phyloP scores from a whole-genome alignment of 2,888 invertebrate species.

The Autographa pulchrina region DNA sequence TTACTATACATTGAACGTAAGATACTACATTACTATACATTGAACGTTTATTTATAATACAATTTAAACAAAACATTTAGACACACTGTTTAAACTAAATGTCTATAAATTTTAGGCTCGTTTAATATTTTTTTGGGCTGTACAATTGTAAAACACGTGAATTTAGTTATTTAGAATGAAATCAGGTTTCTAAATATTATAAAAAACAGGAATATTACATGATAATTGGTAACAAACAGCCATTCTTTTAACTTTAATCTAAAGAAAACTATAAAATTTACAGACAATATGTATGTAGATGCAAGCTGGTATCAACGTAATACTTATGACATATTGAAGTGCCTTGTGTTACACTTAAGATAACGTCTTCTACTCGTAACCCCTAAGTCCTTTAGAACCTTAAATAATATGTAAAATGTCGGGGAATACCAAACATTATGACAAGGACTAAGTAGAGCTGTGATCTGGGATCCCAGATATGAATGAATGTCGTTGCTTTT shows the following conservation, averaged over 20 bases:
- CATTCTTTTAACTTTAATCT: not conserved
- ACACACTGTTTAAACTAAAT: no score
- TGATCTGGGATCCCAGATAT: slow-evolving; percentile 12
- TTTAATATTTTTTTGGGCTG: no score
- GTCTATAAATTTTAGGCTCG: no score
- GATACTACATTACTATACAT: not conserved
- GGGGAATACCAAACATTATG: slow-evolving; percentile 16
- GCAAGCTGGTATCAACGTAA: slow-evolving; percentile 13
- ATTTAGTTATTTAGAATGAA: no score
- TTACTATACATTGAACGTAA: not conserved
- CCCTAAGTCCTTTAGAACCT: slow-evolving; percentile 13
- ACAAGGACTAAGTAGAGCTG: slow-evolving; percentile 24
- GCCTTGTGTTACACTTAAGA: slow-evolving; percentile 13
- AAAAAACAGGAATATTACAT: no score
- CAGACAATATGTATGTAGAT: slow-evolving; percentile 8
- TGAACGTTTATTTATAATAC: not conserved
- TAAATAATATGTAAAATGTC: slow-evolving; percentile 27
- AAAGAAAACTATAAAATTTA: slow-evolving; percentile 12
- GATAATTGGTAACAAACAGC: not conserved
- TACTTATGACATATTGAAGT: slow-evolving; percentile 22
- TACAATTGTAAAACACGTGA: no score
- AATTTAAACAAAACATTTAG: not conserved
- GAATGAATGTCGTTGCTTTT: slow-evolving; percentile 2
- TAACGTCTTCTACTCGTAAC: slow-evolving; percentile 9
- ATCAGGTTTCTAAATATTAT: no score